Percentiles rank a stretch among this genome's conserved stretches.
These are phyloP conservation scores for Falcunculus frontatus DNA, from an alignment of 2,113 vertebrate species.

Conservation along the genomic window DNA sequence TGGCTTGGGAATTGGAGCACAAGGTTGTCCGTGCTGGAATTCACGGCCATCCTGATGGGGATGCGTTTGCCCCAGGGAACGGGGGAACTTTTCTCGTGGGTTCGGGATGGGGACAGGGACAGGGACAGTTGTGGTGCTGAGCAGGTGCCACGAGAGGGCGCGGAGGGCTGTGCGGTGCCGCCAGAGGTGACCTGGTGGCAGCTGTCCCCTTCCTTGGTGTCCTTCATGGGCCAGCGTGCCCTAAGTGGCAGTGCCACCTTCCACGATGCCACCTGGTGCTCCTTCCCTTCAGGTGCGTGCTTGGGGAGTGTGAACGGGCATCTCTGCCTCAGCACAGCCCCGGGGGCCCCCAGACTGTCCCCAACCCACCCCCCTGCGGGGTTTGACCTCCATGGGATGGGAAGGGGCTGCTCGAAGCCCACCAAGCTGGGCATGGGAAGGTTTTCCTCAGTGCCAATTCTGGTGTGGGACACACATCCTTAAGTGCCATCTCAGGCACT, in stretches of 20 bases:
- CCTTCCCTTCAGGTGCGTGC: background rate
- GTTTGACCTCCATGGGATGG: accelerated
- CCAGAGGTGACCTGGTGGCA: background rate
- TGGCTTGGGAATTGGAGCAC: background rate
- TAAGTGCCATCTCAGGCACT: accelerated
- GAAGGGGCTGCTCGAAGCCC: background rate
- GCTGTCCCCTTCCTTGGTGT: background rate
- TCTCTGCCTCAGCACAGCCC: background rate
- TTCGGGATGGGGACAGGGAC: background rate
- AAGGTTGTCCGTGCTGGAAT: accelerated
- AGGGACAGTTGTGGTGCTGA: background rate
- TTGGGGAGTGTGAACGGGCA: accelerated
- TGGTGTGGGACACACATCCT: accelerated
- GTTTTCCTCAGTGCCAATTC: background rate
- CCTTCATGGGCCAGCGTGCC: accelerated
- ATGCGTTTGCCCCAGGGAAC: accelerated
- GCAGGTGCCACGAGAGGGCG: background rate
- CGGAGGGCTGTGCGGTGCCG: background rate
- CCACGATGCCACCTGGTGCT: accelerated
- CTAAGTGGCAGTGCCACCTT: accelerated
- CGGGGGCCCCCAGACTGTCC: accelerated
- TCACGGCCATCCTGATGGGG: accelerated
- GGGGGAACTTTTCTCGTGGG: background rate
- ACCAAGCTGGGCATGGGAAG: accelerated
- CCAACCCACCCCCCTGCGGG: accelerated